Base-by-base conservation (phyloP, 64 coral and sea anemone species). In the Acropora yongei region DNA sequence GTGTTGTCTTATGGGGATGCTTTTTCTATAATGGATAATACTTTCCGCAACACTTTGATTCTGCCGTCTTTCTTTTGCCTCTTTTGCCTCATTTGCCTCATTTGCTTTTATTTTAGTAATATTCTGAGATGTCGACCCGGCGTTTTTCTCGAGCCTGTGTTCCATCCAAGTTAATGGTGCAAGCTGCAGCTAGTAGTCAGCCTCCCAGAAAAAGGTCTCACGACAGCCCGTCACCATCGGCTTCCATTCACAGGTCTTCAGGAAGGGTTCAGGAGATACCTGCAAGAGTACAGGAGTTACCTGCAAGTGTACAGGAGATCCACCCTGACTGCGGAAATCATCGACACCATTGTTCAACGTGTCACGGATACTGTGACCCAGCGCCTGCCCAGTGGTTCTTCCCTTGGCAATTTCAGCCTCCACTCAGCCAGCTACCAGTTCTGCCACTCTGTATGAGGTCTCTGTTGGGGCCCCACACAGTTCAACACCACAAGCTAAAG, bases 401-500 rank as follows among this genome's bases (percentile, higher is more conserved):
- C 19, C 71, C 39, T 74, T 39, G 39, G 71, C n/a, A 74, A 5
- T 74, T 74, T 74, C 71, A 20, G 18, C 0, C 71, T 74, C 71
- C 19, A 74, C 8, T 74, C 71, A 39, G 71, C 40, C 41, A 74
- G 8, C 71, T 74, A 43, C 71, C 71, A 74, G 71, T 74, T 30
- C 71, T 30, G n/a, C 71, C 71, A 74, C 71, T 74, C n/a, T 74
- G 71, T 30, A 41, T 30, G n/a, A 74, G 71, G 71, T 74, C 71
- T 30, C 71, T 30, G 19, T 42, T 74, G 71, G 71, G 71, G 18
- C 40, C 71, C 71, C 71, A 74, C 71, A 74, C 71, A 74, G 50
- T 80, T 47, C 78, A 48, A 80, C 78, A 80, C 78, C 30, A 18
- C 18, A 63, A 60, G 58, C 49, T 55, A 53, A 83, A 60, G 55